These are phyloP conservation scores for Aphelinus certus DNA, from an alignment of 1,140 invertebrate genomes.

Conservation along the genomic window DNA sequence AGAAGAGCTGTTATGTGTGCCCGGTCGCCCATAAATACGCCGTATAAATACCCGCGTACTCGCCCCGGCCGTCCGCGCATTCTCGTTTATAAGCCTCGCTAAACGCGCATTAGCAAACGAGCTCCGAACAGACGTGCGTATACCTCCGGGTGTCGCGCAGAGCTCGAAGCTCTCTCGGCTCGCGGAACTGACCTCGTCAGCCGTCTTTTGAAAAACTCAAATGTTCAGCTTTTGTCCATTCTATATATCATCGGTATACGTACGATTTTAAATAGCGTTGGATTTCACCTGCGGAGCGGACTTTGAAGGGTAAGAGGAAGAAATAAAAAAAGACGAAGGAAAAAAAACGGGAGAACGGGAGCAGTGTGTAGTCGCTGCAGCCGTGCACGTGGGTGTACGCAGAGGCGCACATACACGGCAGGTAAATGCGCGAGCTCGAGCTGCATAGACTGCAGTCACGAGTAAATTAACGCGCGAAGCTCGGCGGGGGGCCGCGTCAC, in stretches of 20 bases:
- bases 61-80: conserved; percentile 2
- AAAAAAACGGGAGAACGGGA: too few relatives aligned
- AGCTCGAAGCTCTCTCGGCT: neutral
- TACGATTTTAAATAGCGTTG: too few relatives aligned
- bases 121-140: too few relatives aligned
- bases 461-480: conserved; percentile 45
- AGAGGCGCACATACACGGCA: neutral
- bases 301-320: too few relatives aligned
- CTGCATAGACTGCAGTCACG: conserved; percentile 5
- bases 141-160: too few relatives aligned
- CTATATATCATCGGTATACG: too few relatives aligned
- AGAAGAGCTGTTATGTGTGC: neutral
- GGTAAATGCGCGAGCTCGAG: neutral
- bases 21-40: conserved; percentile 17
- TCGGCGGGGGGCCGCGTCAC: conserved; percentile 58
- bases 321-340: too few relatives aligned
- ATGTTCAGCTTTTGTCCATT: too few relatives aligned
- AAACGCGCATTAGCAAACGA: conserved; percentile 13
- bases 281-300: too few relatives aligned
- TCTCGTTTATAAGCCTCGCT: neutral
- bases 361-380: neutral
- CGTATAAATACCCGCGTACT: conserved; percentile 14
- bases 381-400: too few relatives aligned
- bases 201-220: too few relatives aligned
- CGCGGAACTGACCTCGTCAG: neutral